phyloP scores from a whole-genome alignment of 2,113 vertebrate species.

The Peromyscus maniculatus region DNA sequence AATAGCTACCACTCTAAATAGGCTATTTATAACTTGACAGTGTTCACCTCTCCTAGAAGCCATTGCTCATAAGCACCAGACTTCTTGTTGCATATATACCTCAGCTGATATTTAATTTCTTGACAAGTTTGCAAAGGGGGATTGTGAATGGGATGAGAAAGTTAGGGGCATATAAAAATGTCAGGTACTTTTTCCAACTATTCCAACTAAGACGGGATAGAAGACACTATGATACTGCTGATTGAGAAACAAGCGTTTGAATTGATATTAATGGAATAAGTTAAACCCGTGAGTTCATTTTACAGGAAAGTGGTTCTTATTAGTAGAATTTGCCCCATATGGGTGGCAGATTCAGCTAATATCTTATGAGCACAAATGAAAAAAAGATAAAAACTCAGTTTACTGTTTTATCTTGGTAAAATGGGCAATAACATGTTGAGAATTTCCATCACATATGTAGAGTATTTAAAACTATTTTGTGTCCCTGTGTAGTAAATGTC shows the following conservation, averaged over 20 bases:
- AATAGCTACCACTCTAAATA: not conserved
- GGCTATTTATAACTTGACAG: not conserved
- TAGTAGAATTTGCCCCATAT: not conserved
- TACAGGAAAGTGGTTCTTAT: not conserved
- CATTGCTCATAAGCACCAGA: not conserved
- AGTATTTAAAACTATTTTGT: not conserved
- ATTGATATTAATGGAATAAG: not conserved
- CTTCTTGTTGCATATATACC: not conserved
- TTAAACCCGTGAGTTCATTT: not conserved
- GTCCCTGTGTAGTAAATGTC: not conserved
- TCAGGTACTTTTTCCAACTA: not conserved
- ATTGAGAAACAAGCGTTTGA: not conserved
- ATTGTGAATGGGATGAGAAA: not conserved
- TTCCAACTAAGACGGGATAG: not conserved
- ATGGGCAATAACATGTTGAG: not conserved
- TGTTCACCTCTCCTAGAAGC: not conserved
- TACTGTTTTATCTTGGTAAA: not conserved
- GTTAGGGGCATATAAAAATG: not conserved
- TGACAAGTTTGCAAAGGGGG: not conserved
- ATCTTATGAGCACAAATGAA: not conserved
- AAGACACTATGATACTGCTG: not conserved
- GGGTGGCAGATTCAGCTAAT: not conserved
- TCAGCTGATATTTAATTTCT: not conserved
- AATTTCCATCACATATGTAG: not conserved
- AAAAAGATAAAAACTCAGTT: not conserved